A percentile compares a stretch with the other conserved stretches of the same genome.
These are phyloP conservation scores for Entelurus aequoreus DNA, from an alignment of 2,113 vertebrate species.

Conservation along the genomic window DNA sequence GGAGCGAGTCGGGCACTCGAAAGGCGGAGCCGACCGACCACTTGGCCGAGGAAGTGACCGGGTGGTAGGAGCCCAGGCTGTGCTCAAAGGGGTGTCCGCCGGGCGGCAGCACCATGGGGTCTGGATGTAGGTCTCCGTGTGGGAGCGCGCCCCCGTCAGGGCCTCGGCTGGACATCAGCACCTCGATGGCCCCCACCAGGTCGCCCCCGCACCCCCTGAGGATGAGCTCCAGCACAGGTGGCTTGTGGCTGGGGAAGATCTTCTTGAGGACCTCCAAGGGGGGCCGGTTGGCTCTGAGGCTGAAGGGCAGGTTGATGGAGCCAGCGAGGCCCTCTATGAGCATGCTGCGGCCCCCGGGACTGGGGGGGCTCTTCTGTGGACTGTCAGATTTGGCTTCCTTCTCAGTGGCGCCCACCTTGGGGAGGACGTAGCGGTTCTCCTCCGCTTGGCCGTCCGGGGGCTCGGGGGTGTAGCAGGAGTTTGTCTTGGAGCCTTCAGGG, in stretches of 20 bases:
- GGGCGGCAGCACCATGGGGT: conserved; percentile 79
- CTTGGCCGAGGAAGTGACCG: conserved; percentile 86
- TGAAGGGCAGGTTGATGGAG: conserved; percentile 85
- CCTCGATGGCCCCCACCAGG: conserved; percentile 92
- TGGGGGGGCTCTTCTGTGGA: conserved; percentile 76
- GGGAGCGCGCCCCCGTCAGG: conserved; percentile 33
- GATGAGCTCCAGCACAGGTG: conserved; percentile 91
- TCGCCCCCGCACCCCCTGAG: conserved; percentile 92
- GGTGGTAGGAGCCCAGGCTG: conserved; percentile 85
- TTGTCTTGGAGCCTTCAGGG: conserved; percentile 81
- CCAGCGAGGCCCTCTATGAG: conserved; percentile 87
- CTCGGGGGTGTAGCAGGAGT: conserved; percentile 82
- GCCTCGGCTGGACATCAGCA: conserved; percentile 88
- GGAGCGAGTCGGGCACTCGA: conserved; percentile 87
- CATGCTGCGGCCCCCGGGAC: conserved; percentile 77
- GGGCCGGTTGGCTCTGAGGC: conserved; percentile 87
- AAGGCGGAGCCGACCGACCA: conserved; percentile 98
- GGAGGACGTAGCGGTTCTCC: conserved; percentile 73
- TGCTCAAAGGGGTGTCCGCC: conserved; percentile 89
- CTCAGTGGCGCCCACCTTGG: conserved; percentile 70
- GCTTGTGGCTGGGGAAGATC: conserved; percentile 94
- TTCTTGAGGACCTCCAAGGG: conserved; percentile 93
- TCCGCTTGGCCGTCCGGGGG: conserved; percentile 80
- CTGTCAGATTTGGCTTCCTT: conserved; percentile 75
- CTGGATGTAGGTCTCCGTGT: conserved; percentile 50